Evolutionary conservation across 2,113 vertebrate species (phyloP).

Genomic region (Poeciliopsis occidentalis): DNA sequence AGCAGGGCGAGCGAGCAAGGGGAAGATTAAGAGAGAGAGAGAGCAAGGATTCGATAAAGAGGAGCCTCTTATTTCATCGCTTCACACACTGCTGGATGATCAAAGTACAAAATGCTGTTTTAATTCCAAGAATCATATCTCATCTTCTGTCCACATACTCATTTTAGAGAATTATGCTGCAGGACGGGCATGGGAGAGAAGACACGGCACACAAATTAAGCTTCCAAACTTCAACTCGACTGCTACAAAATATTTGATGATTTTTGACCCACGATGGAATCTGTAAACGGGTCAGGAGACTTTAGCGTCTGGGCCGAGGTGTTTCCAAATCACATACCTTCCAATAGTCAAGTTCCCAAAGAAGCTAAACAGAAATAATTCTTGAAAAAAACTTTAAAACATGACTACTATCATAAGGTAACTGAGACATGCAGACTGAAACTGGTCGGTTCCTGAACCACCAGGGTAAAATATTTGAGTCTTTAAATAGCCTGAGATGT

Average conservation of each 20-base stretch:
- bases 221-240: constrained; percentile 4
- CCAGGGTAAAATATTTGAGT: not conserved
- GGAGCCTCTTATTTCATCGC: constrained; percentile 66
- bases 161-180: constrained; percentile 70
- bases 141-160: constrained; percentile 74
- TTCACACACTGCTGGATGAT: constrained; percentile 67
- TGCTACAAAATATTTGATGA: not conserved
- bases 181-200: constrained; percentile 50
- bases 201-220: constrained; percentile 1
- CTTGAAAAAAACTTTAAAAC: not conserved
- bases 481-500: not conserved
- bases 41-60: constrained; percentile 64
- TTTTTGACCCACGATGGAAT: constrained; percentile 7
- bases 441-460: too few species aligned
- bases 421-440: not conserved
- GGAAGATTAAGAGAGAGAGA: constrained; percentile 57
- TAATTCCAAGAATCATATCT: constrained; percentile 79
- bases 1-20: constrained; percentile 41
- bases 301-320: not conserved
- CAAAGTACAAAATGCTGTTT: constrained; percentile 78
- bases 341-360: not conserved
- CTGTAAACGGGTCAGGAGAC: not conserved
- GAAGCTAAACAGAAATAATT: not conserved
- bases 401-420: not conserved
- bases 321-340: not conserved